These are phyloP conservation scores for Gryllus longicercus DNA, from an alignment of 2,888 invertebrate species.

Conservation along the genomic window DNA sequence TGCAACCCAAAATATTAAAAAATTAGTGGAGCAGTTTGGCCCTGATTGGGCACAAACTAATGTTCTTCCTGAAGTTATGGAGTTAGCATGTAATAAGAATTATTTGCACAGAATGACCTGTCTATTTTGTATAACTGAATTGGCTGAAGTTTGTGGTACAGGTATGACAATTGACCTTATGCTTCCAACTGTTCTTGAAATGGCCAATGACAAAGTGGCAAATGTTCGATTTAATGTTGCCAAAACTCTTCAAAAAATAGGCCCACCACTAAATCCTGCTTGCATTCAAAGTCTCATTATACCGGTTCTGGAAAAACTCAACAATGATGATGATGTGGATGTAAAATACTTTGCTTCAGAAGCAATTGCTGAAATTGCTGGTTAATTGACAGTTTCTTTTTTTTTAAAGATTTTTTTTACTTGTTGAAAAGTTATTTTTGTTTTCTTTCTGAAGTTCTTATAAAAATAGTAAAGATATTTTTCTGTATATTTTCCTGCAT, in stretches of 20 bases:
- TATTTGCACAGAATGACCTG: conserved; percentile 98
- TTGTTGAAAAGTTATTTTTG: too few relatives aligned
- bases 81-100: conserved; percentile 94
- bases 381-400: conserved; percentile 45
- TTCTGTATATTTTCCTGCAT: too few relatives aligned
- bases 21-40: conserved; percentile 96
- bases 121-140: conserved; percentile 91
- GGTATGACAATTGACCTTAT: conserved; percentile 90
- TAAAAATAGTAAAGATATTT: too few relatives aligned
- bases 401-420: too few relatives aligned
- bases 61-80: conserved; percentile 92
- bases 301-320: conserved; percentile 90
- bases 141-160: conserved; percentile 87
- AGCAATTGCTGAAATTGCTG: conserved; percentile 85
- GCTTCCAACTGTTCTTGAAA: conserved; percentile 86
- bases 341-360: conserved; percentile 98
- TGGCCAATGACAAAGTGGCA: conserved; percentile 95
- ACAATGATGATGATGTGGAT: conserved; percentile 90
- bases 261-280: conserved; percentile 79
- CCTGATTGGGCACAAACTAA: conserved; percentile 95
- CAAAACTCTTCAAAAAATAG: conserved; percentile 93
- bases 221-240: conserved; percentile 99
- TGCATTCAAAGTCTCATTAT: conserved; percentile 90
- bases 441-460: too few relatives aligned
- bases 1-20: conserved; percentile 92